These are phyloP conservation scores for Phainopepla nitens DNA, from an alignment of 2,113 vertebrate genomes.

Conservation along the genomic window DNA sequence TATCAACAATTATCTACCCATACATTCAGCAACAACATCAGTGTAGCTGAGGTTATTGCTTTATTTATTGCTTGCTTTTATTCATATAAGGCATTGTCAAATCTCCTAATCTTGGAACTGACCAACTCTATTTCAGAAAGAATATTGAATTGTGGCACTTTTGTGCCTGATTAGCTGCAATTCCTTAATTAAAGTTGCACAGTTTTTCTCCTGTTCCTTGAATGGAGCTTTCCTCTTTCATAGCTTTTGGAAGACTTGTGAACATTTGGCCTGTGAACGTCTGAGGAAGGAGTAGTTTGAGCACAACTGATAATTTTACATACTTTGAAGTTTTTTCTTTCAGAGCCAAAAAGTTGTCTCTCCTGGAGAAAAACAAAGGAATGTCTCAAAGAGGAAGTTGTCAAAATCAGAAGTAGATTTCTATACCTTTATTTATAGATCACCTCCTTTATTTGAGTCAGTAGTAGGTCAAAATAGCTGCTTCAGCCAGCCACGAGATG, in stretches of 20 bases:
- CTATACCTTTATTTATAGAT: not conserved
- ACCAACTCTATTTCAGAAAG: not conserved
- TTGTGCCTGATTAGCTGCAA: not conserved
- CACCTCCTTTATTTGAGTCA: not conserved
- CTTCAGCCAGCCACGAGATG: not conserved
- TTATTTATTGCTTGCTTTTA: not conserved
- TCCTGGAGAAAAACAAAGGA: not conserved
- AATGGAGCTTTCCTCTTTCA: not conserved
- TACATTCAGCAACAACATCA: not conserved
- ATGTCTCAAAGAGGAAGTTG: not conserved
- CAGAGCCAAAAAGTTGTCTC: not conserved
- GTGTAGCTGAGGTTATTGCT: not conserved
- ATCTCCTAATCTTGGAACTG: not conserved
- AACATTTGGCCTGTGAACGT: not conserved
- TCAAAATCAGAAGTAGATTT: not conserved
- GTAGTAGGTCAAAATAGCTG: not conserved
- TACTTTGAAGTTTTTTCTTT: not conserved
- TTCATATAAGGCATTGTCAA: not conserved
- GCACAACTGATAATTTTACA: not conserved
- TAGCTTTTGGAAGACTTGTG: not conserved
- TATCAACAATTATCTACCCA: not conserved
- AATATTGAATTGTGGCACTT: not conserved
- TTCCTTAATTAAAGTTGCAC: not conserved
- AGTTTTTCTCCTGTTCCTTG: not conserved
- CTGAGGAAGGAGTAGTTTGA: not conserved